These are phyloP conservation scores for Anser brachyrhynchus DNA, from an alignment of 2,113 vertebrate genomes.

Conservation along the genomic window DNA sequence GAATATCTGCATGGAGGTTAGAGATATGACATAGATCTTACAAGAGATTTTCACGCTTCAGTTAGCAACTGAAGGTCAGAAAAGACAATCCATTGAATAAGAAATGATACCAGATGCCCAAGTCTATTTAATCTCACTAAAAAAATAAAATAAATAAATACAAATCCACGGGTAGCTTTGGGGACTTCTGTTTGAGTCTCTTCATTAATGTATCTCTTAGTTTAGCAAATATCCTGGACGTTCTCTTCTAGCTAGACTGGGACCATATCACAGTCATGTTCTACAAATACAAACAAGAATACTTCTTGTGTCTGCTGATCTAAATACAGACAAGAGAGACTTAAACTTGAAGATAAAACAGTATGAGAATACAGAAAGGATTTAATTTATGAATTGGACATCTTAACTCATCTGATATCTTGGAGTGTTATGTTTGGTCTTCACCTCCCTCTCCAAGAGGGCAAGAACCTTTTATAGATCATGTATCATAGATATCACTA, in stretches of 20 bases:
- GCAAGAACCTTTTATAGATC: neutral
- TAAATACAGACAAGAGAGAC: neutral
- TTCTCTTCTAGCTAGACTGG: neutral
- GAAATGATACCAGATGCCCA: neutral
- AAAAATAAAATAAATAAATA: neutral
- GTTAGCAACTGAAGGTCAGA: neutral
- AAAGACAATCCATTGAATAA: neutral
- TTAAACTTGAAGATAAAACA: neutral
- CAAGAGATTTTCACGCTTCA: neutral
- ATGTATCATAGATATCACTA: neutral
- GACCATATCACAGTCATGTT: neutral
- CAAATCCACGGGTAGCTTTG: neutral
- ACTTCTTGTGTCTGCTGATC: neutral
- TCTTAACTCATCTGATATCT: neutral
- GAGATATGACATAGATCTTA: neutral
- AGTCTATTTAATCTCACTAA: neutral
- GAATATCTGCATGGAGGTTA: neutral
- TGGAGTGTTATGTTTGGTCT: neutral
- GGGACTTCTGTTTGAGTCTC: neutral
- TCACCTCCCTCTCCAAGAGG: neutral
- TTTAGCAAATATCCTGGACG: neutral
- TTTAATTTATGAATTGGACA: neutral
- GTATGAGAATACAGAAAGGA: neutral
- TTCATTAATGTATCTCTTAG: neutral
- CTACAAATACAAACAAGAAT: neutral